phyloP scores from a whole-genome alignment of 2,797 vertebrate genomes.

The Caiman crocodilus region DNA sequence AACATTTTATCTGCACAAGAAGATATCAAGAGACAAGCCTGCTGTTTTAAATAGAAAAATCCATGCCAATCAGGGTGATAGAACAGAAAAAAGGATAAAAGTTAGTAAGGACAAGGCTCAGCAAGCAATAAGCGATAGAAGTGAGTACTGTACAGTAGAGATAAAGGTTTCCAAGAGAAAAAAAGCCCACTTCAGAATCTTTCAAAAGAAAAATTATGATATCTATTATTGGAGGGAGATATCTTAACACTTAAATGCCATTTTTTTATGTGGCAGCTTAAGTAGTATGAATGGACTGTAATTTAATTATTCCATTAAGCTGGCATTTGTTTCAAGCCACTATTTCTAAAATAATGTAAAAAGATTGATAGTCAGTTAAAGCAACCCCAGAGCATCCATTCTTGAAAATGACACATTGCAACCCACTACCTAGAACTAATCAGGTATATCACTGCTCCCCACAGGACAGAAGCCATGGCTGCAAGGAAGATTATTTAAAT shows the following conservation, averaged over 20 bases:
- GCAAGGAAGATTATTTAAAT: conserved; percentile 1
- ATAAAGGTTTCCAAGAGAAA: not conserved
- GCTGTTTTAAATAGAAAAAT: not conserved
- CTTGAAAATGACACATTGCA: not conserved
- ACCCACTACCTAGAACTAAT: not conserved
- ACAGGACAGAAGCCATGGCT: not conserved
- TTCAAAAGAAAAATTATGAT: too few relatives aligned
- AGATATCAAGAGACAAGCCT: not conserved
- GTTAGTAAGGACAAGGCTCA: not conserved
- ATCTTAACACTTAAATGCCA: not conserved
- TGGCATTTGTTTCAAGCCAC: not conserved
- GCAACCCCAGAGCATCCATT: not conserved
- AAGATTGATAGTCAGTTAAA: not conserved
- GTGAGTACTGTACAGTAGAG: not conserved
- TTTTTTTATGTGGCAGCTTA: not conserved
- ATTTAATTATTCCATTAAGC: not conserved
- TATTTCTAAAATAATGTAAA: not conserved
- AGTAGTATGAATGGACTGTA: not conserved
- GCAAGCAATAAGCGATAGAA: not conserved
- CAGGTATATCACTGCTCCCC: not conserved
- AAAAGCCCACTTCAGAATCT: not conserved
- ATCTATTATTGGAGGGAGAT: not conserved
- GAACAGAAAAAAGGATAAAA: conserved; percentile 13
- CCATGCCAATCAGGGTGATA: not conserved
- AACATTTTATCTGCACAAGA: not conserved